Percentiles rank a stretch among this genome's conserved stretches.
These are phyloP conservation scores for Atta texana DNA, from an alignment of 1,140 invertebrate species.

Conservation along the genomic window DNA sequence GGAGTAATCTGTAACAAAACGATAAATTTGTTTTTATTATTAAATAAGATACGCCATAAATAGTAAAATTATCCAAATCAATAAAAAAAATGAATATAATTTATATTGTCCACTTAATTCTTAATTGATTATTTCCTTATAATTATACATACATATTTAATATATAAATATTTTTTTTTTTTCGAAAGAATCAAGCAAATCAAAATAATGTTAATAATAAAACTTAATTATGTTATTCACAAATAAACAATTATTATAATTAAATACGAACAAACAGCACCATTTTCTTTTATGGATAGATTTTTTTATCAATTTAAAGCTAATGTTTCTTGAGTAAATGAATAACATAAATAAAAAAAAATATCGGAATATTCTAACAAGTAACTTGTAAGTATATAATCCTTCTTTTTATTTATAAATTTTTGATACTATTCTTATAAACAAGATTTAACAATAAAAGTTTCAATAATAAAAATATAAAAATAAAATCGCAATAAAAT, in stretches of 20 bases:
- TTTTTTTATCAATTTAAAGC: constrained; percentile 9
- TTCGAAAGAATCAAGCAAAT: too few relatives aligned
- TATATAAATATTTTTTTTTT: too few relatives aligned
- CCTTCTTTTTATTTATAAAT: constrained; percentile 4
- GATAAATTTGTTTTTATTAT: not conserved
- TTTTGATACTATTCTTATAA: not conserved
- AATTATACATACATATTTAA: too few relatives aligned
- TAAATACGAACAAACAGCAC: not conserved
- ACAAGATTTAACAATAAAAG: not conserved
- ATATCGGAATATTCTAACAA: not conserved
- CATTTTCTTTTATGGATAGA: not conserved
- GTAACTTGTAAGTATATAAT: not conserved
- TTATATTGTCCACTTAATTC: not conserved
- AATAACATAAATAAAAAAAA: not conserved
- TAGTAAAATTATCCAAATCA: not conserved
- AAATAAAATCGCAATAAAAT: not conserved
- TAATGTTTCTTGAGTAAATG: not conserved
- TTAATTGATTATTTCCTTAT: not conserved
- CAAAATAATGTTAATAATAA: too few relatives aligned
- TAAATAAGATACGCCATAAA: not conserved
- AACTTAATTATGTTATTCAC: not conserved
- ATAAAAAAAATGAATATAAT: not conserved
- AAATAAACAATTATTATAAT: not conserved
- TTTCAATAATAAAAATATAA: not conserved
- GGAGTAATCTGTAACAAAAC: constrained; percentile 58